Evolutionary conservation across 1,140 invertebrate genomes (phyloP), one percentile per base, ranked within the genome.

Genomic region (Tetranychus urticae): DNA sequence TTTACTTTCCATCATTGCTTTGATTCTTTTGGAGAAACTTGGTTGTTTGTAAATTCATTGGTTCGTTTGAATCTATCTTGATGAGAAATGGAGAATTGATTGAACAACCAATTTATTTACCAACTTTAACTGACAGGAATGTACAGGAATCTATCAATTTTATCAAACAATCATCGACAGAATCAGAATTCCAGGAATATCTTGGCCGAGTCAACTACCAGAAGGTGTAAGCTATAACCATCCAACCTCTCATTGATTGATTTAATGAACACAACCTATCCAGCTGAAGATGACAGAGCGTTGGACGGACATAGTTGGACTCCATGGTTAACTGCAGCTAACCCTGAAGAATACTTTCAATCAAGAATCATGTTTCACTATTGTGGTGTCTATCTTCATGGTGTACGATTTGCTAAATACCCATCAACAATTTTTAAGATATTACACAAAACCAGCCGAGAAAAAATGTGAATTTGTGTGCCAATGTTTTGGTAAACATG

Each of bases 151-250:
- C 66, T 10, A 56, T 56, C 12, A n/a, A 63, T 7, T 71, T 70
- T 59, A 60, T 70, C 5, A 5, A 54, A n/a, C 36, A 62, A 23
- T 0, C 23, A 12, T 59, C 60, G 52, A 33, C 47, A 23, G 39
- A 42, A 42, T 6, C 39, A 42, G 75, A 33, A 72, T 76, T 13
- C 74, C 74, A 7, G 67, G 67, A 12, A 62, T 72, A 23, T 65
- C 66, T 8, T 76, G 71, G 68, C 69, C 71, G 12, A 65, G 64
- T 4, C 42, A 63, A 8, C 57, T 74, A 13, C 62, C 66, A 12
- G 7, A 6, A 10, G 33, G 36, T 23, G 45, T 62, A n/a, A 66
- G 66, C 3, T 65, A 70, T 12, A 61, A 69, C 39, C 68, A 67
- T 57, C 68, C 70, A 13, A 74, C 72, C 3, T 69, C 64, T 60